These are phyloP conservation scores for Leuctra nigra DNA, from an alignment of 2,888 invertebrate species.

Conservation along the genomic window DNA sequence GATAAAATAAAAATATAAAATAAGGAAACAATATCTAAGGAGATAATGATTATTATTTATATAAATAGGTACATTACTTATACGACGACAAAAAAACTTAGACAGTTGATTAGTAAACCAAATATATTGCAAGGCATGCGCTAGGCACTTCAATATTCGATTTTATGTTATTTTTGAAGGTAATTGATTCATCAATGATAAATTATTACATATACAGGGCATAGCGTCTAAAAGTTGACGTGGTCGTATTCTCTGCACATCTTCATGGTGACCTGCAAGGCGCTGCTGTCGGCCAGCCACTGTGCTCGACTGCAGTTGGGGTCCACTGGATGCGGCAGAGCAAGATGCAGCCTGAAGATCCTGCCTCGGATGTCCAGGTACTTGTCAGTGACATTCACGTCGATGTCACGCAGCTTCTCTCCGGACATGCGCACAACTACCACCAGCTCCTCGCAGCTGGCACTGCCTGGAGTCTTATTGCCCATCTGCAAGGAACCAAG, in stretches of 20 bases:
- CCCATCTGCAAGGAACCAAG: slow-evolving; percentile 64
- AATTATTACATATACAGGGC: no score
- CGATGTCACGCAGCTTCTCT: slow-evolving; percentile 67
- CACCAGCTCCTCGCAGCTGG: slow-evolving; percentile 86
- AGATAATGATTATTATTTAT: no score
- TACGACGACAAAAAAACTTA: no score
- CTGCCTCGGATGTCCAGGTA: slow-evolving; percentile 57
- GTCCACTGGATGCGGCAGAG: slow-evolving; percentile 74
- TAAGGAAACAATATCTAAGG: no score
- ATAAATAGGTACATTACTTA: no score
- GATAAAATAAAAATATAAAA: no score
- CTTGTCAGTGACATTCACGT: slow-evolving; percentile 51
- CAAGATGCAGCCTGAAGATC: slow-evolving; percentile 61
- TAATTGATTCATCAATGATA: no score
- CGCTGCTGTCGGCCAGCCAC: slow-evolving; percentile 61
- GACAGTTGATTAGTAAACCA: no score
- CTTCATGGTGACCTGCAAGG: slow-evolving; percentile 62
- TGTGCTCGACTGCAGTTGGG: slow-evolving; percentile 74
- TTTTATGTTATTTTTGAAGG: no score
- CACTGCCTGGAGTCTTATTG: slow-evolving; percentile 66
- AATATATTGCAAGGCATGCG: no score
- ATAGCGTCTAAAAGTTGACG: slow-evolving; percentile 73
- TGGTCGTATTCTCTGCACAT: slow-evolving; percentile 77
- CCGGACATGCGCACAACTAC: slow-evolving; percentile 68
- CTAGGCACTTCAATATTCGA: no score